Evolutionary conservation across 2,888 invertebrate species (phyloP), one percentile per base, ranked within the genome.

Genomic region (Lepetodrilus schrolli): DNA sequence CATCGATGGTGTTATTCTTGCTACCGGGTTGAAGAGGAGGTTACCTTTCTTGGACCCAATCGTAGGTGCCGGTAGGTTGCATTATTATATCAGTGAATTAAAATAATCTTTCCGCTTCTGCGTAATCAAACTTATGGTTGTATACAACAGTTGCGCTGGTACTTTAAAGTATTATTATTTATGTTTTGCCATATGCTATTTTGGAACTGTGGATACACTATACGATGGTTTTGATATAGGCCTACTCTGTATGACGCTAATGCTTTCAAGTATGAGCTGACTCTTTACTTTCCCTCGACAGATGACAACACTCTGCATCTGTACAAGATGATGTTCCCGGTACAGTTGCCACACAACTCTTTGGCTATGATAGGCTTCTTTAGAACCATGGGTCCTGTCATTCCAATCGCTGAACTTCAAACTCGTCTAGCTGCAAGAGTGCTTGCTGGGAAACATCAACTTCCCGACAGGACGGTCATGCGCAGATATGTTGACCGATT

Each of bases 241-340:
- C n/a, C n/a, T n/a, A n/a, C n/a, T n/a, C n/a, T n/a, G n/a, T n/a
- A n/a, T n/a, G n/a, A n/a, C n/a, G n/a, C n/a, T n/a, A n/a, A n/a
- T n/a, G n/a, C 3, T 4, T 47, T 47, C 47, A 4, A n/a, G 2
- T 47, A 17, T 47, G 2, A 3, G 47, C 17, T 3, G 13, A n/a
- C 7, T 4, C n/a, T 47, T 47, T 47, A 17, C 7, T 47, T 48
- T 48, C 3, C 13, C 2, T 20, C n/a, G n/a, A 21, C 17, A 66
- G 66, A 38, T 23, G 66, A 79, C 79, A 10, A 77, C 75, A 20
- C 77, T 78, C 48, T 81, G 80, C 48, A 72, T 80, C 3, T 81
- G 4, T 83, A 78, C 69, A 81, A 83, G 69, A 74, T 78, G 7
- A 76, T 82, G 2, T 83, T 79, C 70, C 83, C 83, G n/a, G 74